Conservation (phyloP, 2,797 vertebrate species). For the Chrosomus eos region DNA sequence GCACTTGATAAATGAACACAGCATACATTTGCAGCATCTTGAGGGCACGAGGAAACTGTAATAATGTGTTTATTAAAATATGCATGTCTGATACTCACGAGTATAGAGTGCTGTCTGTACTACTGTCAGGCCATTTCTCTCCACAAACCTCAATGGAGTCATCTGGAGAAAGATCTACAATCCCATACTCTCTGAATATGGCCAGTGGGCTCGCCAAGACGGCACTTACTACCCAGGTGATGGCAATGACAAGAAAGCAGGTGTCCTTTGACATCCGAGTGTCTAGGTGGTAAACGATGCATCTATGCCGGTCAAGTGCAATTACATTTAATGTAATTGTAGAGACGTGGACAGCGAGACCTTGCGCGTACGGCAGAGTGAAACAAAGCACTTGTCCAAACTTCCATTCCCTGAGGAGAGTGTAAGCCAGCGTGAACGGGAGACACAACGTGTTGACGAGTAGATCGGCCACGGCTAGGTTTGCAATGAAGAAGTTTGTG, state of each 20-base stretch:
- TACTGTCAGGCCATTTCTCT: constrained; percentile 91
- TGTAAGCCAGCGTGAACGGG: constrained; percentile 93
- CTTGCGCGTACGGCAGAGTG: constrained; percentile 91
- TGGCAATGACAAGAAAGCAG: constrained; percentile 88
- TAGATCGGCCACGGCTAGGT: constrained; percentile 91
- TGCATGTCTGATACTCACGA: constrained; percentile 51
- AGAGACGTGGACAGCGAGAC: constrained; percentile 91
- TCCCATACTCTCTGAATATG: constrained; percentile 90
- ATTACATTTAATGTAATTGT: constrained; percentile 93
- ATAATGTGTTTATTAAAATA: constrained; percentile 27
- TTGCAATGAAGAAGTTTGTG: constrained; percentile 96
- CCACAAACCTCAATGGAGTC: constrained; percentile 87
- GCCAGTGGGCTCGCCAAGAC: constrained; percentile 90
- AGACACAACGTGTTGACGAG: constrained; percentile 92
- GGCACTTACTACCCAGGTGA: constrained; percentile 90
- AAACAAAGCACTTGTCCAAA: constrained; percentile 90
- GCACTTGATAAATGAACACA: constrained; percentile 18
- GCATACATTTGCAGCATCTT: background rate
- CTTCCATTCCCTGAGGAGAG: constrained; percentile 90
- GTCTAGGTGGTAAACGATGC: constrained; percentile 92
- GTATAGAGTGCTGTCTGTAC: constrained; percentile 87
- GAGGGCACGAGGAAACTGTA: constrained; percentile 5
- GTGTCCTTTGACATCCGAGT: constrained; percentile 90
- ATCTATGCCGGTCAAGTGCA: constrained; percentile 88
- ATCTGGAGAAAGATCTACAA: constrained; percentile 85